These are phyloP conservation scores for Scaptomyza polygonia DNA, from an alignment of 2,888 invertebrate genomes.

Conservation along the genomic window DNA sequence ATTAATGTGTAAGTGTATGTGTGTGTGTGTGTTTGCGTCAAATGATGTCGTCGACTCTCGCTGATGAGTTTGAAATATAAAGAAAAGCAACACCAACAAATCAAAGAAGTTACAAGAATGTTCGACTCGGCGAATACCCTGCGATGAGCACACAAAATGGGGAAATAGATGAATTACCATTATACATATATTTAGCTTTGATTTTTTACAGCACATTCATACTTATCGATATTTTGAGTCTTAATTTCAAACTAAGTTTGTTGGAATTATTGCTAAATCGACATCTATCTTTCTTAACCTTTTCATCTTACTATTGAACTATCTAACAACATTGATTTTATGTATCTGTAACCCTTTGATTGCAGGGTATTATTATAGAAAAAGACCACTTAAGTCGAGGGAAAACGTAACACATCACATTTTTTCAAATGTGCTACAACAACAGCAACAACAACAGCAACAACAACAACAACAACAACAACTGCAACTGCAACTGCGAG, in stretches of 20 bases:
- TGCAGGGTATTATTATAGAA: slow-evolving; percentile 14
- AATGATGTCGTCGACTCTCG: slow-evolving; percentile 77
- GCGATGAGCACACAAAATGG: not conserved
- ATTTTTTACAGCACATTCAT: not conserved
- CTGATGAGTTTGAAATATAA: slow-evolving; percentile 74
- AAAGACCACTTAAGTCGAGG: slow-evolving; percentile 63
- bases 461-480: slow-evolving; percentile 5
- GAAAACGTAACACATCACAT: slow-evolving; percentile 56
- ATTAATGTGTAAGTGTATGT: slow-evolving; percentile 45
- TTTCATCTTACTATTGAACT: no score
- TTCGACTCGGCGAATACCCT: not conserved
- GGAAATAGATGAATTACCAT: no score
- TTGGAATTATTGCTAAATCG: no score
- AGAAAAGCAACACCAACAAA: slow-evolving; percentile 40
- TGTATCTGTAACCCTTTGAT: not conserved
- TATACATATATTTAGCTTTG: no score
- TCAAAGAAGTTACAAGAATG: no score
- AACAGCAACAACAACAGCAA: slow-evolving; percentile 29
- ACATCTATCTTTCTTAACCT: no score
- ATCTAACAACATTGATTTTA: not conserved
- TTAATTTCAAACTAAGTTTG: no score
- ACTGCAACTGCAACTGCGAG: slow-evolving; percentile 26
- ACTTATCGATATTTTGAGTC: not conserved
- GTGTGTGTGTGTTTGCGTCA: slow-evolving; percentile 45
- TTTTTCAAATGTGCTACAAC: slow-evolving; percentile 65